phyloP scores from a whole-genome alignment of 1,140 invertebrate species.

The Mamestra configurata region DNA sequence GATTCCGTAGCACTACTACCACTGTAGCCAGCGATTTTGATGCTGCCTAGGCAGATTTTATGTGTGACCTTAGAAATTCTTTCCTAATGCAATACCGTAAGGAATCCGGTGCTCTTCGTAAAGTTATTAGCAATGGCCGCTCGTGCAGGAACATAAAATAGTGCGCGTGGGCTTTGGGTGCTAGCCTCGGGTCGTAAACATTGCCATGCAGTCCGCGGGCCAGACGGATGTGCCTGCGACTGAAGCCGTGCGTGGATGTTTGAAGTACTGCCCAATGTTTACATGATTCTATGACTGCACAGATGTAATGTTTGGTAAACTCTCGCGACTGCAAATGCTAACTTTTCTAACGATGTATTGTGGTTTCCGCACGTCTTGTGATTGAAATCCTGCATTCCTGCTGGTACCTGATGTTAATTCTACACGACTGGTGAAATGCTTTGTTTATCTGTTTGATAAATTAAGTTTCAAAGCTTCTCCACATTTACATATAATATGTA shows the following conservation, averaged over 20 bases:
- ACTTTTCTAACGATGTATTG: not conserved
- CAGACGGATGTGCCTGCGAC: not conserved
- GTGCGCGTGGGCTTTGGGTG: no score
- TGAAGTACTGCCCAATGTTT: not conserved
- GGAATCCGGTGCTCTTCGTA: no score
- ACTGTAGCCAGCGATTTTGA: no score
- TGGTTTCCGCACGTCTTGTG: not conserved
- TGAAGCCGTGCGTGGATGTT: not conserved
- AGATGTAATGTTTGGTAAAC: not conserved
- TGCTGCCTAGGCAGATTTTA: no score
- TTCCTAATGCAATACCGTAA: no score
- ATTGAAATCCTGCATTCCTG: not conserved
- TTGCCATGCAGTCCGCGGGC: not conserved
- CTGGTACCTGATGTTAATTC: not conserved
- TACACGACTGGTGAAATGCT: not conserved
- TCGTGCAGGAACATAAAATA: no score
- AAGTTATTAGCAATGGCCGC: no score
- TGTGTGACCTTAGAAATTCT: no score
- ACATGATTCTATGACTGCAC: not conserved
- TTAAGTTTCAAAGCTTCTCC: no score
- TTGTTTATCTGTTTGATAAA: no score
- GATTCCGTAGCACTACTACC: no score
- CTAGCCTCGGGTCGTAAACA: not conserved
- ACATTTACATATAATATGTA: no score
- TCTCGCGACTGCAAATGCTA: not conserved